Percentiles rank a stretch among this genome's conserved stretches.
Conservation (phyloP, 2,113 vertebrate genomes). For the sheep (Ovis aries) region ARS-UI_Ramb_v3.0 NC_056056.1:18241001-18241500, state of each 20-base stretch:
- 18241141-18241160: fast-evolving
- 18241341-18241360: neutral
- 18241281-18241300: neutral
- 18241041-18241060: slow-evolving; percentile 7
- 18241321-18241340: neutral
- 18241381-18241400: neutral
- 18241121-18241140: too few species aligned
- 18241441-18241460: neutral
- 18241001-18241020: neutral
- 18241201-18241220: neutral
- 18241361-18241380: neutral
- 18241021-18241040: neutral
- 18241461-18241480: neutral
- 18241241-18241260: neutral
- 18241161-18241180: neutral
- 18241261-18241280: neutral
- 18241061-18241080: neutral
- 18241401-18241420: neutral
- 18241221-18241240: neutral
- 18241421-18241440: neutral
- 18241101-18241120: neutral
- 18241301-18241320: neutral
- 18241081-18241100: neutral
- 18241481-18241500: neutral
- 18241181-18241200: neutral